Base-by-base conservation (phyloP, 2,888 invertebrate species). In the Andricus curvator region DNA sequence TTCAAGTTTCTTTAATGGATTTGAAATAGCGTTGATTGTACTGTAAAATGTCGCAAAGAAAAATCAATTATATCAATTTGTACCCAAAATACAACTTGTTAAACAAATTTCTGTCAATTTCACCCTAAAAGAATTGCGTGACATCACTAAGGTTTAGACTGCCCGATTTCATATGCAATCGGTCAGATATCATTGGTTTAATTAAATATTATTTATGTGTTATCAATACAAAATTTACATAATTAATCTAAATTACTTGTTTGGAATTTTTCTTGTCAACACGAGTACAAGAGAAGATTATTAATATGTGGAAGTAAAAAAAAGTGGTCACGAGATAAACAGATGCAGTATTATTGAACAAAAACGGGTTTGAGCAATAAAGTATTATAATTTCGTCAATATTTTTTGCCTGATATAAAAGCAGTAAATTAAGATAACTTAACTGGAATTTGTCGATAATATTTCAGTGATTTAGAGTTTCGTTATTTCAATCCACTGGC, bases 401-500 rank as follows among this genome's bases (percentile, higher is more conserved):
- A 60, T 22, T 25, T 60, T 25, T 62, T 29, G 9, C 4, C 62
- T 15, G 15, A 22, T 15, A 62, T 29, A 15, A 25, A 25, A 25
- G 5, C 25, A 62, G 62, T 62, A 25, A 62, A 62, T 15, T 62
- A 62, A 62, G 62, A 62, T 25, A 13, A 62, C n/a, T 60, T 3
- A 25, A 62, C 25, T 15, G 13, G 15, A 62, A 11, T 62, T 62
- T 62, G 1, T 62, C 13, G 62, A 13, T 62, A n/a, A 62, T 62
- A 62, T 62, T 62, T 25, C 62, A 62, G 62, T 15, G 62, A 25
- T 15, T 62, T 22, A 56, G 56, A 8, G n/a, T 56, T 56, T n/a
- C 15, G 62, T 62, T 74, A 51, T 74, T 56, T 56, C 33, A 29
- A n/a, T 20, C 20, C n/a, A 74, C 56, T 29, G 56, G 48, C 51